Evolutionary conservation across 2,888 invertebrate genomes (phyloP).

Genomic region (Pollenia angustigena): DNA sequence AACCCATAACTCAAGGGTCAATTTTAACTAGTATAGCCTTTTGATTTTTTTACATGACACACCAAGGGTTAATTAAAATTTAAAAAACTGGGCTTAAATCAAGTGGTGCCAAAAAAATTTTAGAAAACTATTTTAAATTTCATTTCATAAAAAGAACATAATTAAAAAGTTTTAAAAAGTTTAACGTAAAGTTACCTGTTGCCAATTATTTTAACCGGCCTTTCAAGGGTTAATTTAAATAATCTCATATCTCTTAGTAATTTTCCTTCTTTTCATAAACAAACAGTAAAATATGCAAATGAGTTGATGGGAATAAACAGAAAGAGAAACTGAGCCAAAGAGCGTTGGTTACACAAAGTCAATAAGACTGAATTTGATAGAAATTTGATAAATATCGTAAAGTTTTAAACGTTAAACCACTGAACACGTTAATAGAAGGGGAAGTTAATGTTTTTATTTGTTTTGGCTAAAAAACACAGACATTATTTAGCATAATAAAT

Average conservation of each 20-base stretch:
- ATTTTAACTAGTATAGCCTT: too few relatives aligned
- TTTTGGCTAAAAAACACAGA: constrained; percentile 33
- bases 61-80: too few relatives aligned
- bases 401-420: neutral
- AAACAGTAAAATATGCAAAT: constrained; percentile 28
- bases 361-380: constrained; percentile 32
- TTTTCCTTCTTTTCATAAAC: constrained; percentile 6
- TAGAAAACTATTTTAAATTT: too few relatives aligned
- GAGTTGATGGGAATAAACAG: constrained; percentile 6
- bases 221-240: neutral
- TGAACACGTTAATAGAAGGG: neutral
- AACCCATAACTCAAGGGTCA: too few relatives aligned
- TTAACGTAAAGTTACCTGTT: too few relatives aligned
- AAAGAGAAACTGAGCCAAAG: neutral
- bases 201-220: too few relatives aligned
- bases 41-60: too few relatives aligned
- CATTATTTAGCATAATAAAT: constrained; percentile 29
- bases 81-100: too few relatives aligned
- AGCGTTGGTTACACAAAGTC: neutral
- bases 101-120: too few relatives aligned
- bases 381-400: constrained; percentile 25
- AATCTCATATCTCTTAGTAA: neutral
- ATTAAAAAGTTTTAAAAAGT: too few relatives aligned
- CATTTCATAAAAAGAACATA: too few relatives aligned
- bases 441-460: neutral